Percentiles rank a stretch among this genome's conserved stretches.
phyloP scores from a whole-genome alignment of 2,797 vertebrate species.

The Margarornis squamiger region DNA sequence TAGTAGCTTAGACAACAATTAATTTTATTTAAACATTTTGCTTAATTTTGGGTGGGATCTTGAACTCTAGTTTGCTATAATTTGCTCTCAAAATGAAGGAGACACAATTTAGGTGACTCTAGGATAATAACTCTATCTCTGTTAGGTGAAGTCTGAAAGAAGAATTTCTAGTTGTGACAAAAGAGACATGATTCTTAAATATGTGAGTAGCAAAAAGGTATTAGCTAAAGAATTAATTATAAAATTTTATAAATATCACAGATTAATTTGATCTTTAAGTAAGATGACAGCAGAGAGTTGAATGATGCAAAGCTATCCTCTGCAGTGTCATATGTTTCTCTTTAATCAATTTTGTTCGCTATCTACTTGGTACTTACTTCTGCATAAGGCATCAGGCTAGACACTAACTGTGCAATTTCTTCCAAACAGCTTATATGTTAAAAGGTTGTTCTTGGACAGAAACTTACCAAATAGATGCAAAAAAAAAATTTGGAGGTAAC shows the following conservation, averaged over 20 bases:
- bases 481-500: neutral
- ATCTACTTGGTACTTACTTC: neutral
- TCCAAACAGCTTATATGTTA: neutral
- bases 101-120: neutral
- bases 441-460: neutral
- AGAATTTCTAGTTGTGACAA: neutral
- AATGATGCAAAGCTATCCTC: neutral
- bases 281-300: neutral
- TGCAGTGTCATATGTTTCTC: neutral
- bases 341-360: neutral
- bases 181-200: neutral
- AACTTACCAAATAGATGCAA: neutral
- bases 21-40: neutral
- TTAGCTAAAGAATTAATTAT: neutral
- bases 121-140: neutral
- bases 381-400: neutral
- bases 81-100: neutral
- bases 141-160: neutral
- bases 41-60: neutral
- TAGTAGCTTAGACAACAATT: neutral
- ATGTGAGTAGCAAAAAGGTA: neutral
- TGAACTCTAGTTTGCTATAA: neutral
- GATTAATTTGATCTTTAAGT: neutral
- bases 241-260: neutral
- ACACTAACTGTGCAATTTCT: neutral